A percentile compares a stretch with the other conserved stretches of the same genome.
Conservation (phyloP, 2,888 invertebrate species). For the Carterocephalus palaemon region DNA sequence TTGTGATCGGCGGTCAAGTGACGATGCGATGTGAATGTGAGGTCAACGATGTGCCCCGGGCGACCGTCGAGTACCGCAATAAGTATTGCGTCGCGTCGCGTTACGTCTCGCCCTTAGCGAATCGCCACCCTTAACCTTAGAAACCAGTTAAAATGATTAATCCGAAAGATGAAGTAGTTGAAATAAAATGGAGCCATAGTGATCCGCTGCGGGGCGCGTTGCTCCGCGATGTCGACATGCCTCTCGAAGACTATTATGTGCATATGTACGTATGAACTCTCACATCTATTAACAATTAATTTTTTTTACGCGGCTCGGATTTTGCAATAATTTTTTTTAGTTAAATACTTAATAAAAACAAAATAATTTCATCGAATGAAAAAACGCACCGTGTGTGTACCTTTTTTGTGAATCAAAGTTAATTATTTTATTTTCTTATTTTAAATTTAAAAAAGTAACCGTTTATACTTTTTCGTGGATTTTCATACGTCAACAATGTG, state of each 20-base stretch:
- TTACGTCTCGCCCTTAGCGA: conserved; percentile 25
- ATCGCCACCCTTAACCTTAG: conserved; percentile 15
- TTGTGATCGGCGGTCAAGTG: conserved; percentile 75
- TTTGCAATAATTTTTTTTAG: no score
- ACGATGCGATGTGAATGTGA: conserved; percentile 57
- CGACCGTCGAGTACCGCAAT: conserved; percentile 23
- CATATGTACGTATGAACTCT: conserved; percentile 52
- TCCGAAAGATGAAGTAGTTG: conserved; percentile 25
- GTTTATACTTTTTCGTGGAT: background rate
- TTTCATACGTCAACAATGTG: no score
- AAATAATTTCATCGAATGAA: no score
- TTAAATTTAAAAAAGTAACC: no score
- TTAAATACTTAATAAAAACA: background rate
- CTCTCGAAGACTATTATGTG: conserved; percentile 57
- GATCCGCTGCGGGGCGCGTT: conserved; percentile 47
- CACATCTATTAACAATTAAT: no score
- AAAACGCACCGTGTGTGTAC: no score
- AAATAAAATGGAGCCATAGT: conserved; percentile 50
- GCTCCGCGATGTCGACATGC: conserved; percentile 40
- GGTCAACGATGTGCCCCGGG: conserved; percentile 45
- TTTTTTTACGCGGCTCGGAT: no score
- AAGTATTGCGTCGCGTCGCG: conserved; percentile 32
- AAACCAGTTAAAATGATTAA: conserved; percentile 20
- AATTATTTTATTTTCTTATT: no score
- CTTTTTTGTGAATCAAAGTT: no score